Evolutionary conservation across 2,113 vertebrate species (phyloP), one percentile per base, ranked within the genome.

Genomic region (Atherinomorus stipes): DNA sequence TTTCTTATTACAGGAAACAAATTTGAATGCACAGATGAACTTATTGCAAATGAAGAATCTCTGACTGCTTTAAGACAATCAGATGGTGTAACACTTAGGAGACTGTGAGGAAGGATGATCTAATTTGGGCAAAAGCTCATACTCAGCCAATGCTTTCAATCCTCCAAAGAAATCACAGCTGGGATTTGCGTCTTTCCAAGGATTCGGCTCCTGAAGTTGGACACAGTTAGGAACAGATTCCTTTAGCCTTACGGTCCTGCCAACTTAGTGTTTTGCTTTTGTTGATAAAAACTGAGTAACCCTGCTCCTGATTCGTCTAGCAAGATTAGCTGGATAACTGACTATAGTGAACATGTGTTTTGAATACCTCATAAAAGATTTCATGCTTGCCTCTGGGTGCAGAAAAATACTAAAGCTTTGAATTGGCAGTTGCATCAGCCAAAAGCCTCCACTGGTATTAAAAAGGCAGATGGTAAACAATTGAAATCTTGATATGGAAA

Each of bases 61-160:
- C 31, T 62, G n/a, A 65, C 47, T 15, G 42, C 66, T 59, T 51
- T n/a, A 62, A 13, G 18, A 7, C 59, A 54, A 11, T 50, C 58
- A 42, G 18, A 47, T 28, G 28, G 9, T 67, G 67, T 67, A 64
- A 52, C 56, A 64, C 28, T 52, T 19, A n/a, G 44, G 52, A 51
- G 38, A n/a, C 45, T 13, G 22, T 65, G 57, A 68, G 18, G 72
- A 54, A 2, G 58, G 49, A 49, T 0, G 0, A 47, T 80, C 66
- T 65, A 63, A 76, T 60, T 78, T 45, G 26, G 51, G 31, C 70
- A 40, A 49, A 38, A 38, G 50, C 18, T 3, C 58, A 22, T 8
- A 5, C 60, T 84, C 34, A 52, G 8, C 28, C 51, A 71, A 78
- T 85, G 71, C 78, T 78, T 79, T 59, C 47, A 54, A 62, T 65